These are phyloP conservation scores for Tetranychus urticae DNA, from an alignment of 1,140 invertebrate species.

Conservation along the genomic window DNA sequence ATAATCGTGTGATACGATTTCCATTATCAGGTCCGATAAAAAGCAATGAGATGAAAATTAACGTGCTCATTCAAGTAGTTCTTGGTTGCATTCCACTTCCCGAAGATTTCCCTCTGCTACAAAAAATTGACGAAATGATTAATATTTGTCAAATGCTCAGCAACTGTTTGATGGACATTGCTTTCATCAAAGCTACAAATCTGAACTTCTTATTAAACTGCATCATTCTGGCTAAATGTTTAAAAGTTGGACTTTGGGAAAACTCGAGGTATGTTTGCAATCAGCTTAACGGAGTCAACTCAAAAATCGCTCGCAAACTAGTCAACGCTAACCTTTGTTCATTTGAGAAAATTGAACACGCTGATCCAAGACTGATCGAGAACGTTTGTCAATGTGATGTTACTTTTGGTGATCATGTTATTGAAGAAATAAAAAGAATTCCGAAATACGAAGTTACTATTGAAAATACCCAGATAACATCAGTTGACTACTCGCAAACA, in stretches of 20 bases:
- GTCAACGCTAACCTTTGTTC: conserved; percentile 36
- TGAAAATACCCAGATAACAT: neutral
- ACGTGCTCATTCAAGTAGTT: conserved; percentile 44
- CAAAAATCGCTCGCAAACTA: conserved; percentile 31
- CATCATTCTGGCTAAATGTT: conserved; percentile 17
- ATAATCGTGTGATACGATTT: conserved; percentile 28
- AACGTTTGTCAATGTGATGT: conserved; percentile 28
- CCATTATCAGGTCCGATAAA: conserved; percentile 34
- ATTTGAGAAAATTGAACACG: conserved; percentile 34
- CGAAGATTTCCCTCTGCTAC: conserved; percentile 34
- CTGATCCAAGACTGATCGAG: conserved; percentile 46
- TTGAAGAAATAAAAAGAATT: neutral
- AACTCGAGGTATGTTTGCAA: conserved; percentile 38
- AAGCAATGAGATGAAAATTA: conserved; percentile 35
- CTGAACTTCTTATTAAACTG: conserved; percentile 22
- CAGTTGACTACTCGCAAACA: too few species aligned
- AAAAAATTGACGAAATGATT: conserved; percentile 42
- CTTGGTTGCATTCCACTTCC: conserved; percentile 31
- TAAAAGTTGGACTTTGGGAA: conserved; percentile 37
- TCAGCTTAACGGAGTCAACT: conserved; percentile 44
- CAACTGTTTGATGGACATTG: conserved; percentile 28
- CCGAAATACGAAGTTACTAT: neutral
- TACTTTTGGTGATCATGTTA: conserved; percentile 22
- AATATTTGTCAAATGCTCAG: conserved; percentile 35
- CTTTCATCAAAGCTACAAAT: conserved; percentile 19